Percentiles rank a stretch among this genome's conserved stretches.
Evolutionary conservation across 2,888 invertebrate species (phyloP).

Genomic region (Tholera decimalis): DNA sequence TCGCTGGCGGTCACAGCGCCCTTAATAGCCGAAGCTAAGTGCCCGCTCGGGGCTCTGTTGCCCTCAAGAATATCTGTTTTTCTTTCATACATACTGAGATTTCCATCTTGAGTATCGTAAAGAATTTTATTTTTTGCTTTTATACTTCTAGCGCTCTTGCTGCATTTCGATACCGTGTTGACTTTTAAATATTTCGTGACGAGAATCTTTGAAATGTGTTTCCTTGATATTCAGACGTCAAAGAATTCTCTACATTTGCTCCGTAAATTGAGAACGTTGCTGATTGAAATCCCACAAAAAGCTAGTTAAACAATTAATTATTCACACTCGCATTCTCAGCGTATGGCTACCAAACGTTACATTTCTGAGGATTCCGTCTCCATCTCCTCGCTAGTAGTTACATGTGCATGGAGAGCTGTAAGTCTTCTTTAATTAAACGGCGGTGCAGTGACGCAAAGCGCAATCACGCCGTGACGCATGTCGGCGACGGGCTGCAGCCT

Average conservation of each 20-base stretch:
- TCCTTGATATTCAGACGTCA: neutral
- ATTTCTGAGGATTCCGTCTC: slow-evolving; percentile 71
- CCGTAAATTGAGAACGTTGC: slow-evolving; percentile 1
- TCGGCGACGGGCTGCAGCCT: slow-evolving; percentile 71
- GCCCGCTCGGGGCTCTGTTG: slow-evolving; percentile 88
- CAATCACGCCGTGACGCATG: slow-evolving; percentile 73
- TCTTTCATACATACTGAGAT: slow-evolving; percentile 85
- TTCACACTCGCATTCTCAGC: slow-evolving; percentile 28
- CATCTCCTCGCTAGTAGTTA: slow-evolving; percentile 65
- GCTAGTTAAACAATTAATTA: slow-evolving; percentile 20
- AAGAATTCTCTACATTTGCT: slow-evolving; percentile 8
- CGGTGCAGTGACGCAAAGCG: slow-evolving; percentile 74
- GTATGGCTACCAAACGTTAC: slow-evolving; percentile 52
- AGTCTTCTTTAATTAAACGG: slow-evolving; percentile 88
- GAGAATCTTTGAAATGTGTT: slow-evolving; percentile 6
- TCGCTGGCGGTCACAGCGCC: slow-evolving; percentile 88
- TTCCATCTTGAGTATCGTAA: slow-evolving; percentile 86
- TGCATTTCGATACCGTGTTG: slow-evolving; percentile 29
- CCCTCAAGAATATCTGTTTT: slow-evolving; percentile 87
- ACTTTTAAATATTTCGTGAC: slow-evolving; percentile 8
- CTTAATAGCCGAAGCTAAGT: slow-evolving; percentile 90
- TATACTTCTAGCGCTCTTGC: slow-evolving; percentile 34
- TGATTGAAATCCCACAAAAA: slow-evolving; percentile 31
- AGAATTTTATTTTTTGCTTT: slow-evolving; percentile 75
- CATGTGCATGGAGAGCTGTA: slow-evolving; percentile 68